These are phyloP conservation scores for Falco columbarius DNA, from an alignment of 2,797 vertebrate genomes.

Conservation along the genomic window DNA sequence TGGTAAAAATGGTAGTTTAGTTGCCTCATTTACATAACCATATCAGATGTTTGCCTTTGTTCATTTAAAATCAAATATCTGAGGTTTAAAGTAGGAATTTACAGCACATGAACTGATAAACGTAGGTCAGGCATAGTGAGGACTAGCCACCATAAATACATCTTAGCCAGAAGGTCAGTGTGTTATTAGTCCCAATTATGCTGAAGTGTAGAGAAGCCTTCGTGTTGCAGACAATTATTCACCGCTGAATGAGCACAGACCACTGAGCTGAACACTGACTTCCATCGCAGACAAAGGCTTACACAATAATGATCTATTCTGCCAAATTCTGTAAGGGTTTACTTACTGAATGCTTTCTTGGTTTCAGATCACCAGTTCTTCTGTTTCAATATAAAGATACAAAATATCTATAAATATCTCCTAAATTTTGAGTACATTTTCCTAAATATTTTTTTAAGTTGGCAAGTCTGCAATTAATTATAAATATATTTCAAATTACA, in stretches of 20 bases:
- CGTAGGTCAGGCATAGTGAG: constrained; percentile 1
- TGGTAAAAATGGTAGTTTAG: fast-evolving
- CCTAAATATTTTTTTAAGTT: neutral
- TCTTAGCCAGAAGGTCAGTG: constrained; percentile 64
- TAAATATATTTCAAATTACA: neutral
- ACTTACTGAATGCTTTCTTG: neutral
- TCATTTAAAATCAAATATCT: neutral
- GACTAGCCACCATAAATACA: constrained; percentile 59
- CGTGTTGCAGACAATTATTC: constrained; percentile 70
- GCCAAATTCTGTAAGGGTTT: constrained; percentile 36
- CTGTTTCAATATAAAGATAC: neutral
- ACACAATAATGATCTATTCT: neutral
- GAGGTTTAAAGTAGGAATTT: neutral
- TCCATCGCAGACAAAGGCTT: constrained; percentile 39
- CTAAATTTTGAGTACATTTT: neutral
- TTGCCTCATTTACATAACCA: neutral
- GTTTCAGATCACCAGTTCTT: constrained; percentile 10
- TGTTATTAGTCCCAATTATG: constrained; percentile 76
- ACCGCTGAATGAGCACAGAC: constrained; percentile 67
- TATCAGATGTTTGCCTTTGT: neutral
- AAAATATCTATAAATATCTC: neutral
- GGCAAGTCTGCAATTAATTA: neutral
- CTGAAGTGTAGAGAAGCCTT: constrained; percentile 57
- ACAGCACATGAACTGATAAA: neutral
- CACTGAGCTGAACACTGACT: constrained; percentile 50